A percentile compares a stretch with the other conserved stretches of the same genome.
Evolutionary conservation across 2,113 vertebrate genomes (phyloP).

Genomic region (Atrichornis clamosus): DNA sequence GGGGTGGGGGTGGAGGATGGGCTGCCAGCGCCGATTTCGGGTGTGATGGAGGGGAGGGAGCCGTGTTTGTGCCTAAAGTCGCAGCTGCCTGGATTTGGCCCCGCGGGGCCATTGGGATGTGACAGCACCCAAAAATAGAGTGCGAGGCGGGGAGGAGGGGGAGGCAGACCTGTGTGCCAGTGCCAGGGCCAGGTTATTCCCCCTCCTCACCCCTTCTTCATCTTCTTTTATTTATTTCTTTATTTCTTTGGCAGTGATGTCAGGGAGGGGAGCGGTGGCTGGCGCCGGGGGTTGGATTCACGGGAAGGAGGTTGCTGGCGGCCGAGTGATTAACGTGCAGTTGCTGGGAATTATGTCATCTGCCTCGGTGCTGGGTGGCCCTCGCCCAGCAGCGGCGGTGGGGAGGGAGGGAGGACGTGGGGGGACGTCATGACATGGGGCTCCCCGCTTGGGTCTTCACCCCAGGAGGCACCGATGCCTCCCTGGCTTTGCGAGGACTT

Average conservation of each 20-base stretch:
- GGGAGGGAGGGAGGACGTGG: neutral
- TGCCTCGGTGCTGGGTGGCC: conserved; percentile 26
- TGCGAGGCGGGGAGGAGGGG: neutral
- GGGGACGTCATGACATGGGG: neutral
- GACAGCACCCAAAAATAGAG: conserved; percentile 47
- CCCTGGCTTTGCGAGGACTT: neutral
- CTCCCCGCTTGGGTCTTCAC: neutral
- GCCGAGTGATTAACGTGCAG: conserved; percentile 11
- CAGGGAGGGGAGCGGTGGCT: neutral
- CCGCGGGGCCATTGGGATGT: neutral
- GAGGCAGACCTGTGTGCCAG: neutral
- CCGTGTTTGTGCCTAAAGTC: conserved; percentile 2
- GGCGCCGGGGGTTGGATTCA: neutral
- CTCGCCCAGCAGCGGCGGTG: neutral
- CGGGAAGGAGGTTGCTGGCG: neutral
- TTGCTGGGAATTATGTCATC: conserved; percentile 64
- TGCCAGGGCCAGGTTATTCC: neutral
- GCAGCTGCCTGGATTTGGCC: conserved; percentile 27
- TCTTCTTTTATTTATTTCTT: neutral
- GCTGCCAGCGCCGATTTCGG: neutral
- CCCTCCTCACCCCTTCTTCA: neutral
- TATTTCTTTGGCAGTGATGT: neutral
- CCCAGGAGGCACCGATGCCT: neutral
- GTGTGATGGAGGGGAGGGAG: neutral
- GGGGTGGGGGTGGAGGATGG: neutral